These are phyloP conservation scores for Asobara japonica DNA, from an alignment of 1,140 invertebrate species.

Conservation along the genomic window DNA sequence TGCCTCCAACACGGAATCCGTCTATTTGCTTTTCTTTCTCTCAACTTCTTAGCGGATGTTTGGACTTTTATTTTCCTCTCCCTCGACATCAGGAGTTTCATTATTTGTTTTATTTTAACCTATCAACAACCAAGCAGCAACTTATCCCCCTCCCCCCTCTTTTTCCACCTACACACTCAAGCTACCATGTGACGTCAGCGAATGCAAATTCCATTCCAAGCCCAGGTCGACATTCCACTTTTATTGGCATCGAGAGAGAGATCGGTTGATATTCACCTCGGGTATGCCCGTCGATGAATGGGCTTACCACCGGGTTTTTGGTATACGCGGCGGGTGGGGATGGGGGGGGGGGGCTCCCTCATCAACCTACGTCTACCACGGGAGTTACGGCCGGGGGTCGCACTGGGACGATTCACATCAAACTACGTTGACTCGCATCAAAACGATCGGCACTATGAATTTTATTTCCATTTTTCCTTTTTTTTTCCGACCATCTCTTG, in stretches of 20 bases:
- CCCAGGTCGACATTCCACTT: constrained; percentile 37
- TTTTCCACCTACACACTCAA: no score
- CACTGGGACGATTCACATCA: constrained; percentile 6
- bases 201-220: constrained; percentile 43
- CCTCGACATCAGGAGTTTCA: neutral
- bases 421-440: constrained; percentile 3
- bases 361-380: neutral
- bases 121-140: neutral
- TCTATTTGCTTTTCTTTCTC: neutral
- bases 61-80: neutral
- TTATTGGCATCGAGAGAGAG: constrained; percentile 38
- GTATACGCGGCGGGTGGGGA: neutral
- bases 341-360: neutral
- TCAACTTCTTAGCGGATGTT: constrained; percentile 1
- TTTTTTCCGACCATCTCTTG: neutral
- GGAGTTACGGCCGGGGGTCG: neutral
- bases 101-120: constrained; percentile 3
- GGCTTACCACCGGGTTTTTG: neutral
- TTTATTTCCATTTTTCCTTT: neutral
- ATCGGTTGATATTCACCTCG: constrained; percentile 44
- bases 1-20: neutral
- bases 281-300: neutral
- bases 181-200: constrained; percentile 41
- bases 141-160: neutral
- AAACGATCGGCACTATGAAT: neutral